Base-by-base conservation (phyloP, 2,888 invertebrate genomes). In the Eupithecia subumbrata region DNA sequence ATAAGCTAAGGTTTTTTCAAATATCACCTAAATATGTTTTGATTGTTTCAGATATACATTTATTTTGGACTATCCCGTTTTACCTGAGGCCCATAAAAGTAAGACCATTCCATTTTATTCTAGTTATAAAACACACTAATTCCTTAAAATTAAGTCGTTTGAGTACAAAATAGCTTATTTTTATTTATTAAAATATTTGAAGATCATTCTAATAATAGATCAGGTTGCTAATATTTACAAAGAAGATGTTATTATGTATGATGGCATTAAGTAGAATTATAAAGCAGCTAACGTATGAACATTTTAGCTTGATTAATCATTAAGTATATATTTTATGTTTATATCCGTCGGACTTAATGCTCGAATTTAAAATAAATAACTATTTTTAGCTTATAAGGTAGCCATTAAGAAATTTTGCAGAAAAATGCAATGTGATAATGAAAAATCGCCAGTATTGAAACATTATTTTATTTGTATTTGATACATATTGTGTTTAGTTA, bases 21-120 rank as follows among this genome's bases (percentile, higher is more conserved):
- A 48, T 48, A 48, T 48, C n/a, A 48, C 18, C 48, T 48, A n/a
- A 48, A 3, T 9, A 18, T 48, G 18, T 84, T 84, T 84, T n/a
- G 78, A 79, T 94, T 92, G 92, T 94, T 94, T 56, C 93, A 94
- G 94, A 93, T 93, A 89, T 89, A 43, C 82, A 81, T 82, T 85
- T 84, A 80, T 77, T 81, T 82, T 81, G 81, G 78, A 82, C 75
- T 80, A 72, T 77, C 80, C 76, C 76, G 64, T 25, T 69, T 68
- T 77, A 77, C 79, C 78, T 75, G 86, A 86, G 86, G 84, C 88
- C 85, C 80, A 81, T 84, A 83, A 88, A 89, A 90, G 91, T 91
- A 91, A 91, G 91, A 90, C 76, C 82, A 77, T 90, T 91, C 90
- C 88, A 84, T 88, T 88, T 84, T 84, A 83, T 83, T 45, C 25